Base-by-base conservation (phyloP, 2,888 invertebrate species). In the Cheilosia variabilis region DNA sequence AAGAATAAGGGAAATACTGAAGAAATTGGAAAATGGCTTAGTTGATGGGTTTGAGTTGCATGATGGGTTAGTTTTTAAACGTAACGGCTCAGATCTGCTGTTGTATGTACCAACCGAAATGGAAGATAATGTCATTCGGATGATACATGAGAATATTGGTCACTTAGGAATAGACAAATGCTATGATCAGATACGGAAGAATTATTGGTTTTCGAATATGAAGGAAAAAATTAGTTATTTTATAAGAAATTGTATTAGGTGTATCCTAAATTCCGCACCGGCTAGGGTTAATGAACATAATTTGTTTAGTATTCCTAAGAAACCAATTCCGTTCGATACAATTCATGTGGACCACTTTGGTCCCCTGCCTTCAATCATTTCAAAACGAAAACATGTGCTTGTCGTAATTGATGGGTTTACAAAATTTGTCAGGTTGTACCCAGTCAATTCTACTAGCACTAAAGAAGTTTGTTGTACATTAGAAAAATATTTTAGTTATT, bases 21-120 rank as follows among this genome's bases (percentile, higher is more conserved):
- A 5, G 24, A 45, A 62, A 45, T 45, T 62, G 27, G 60, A 45
- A n/a, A 45, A 27, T 17, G 6, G n/a, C n/a, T n/a, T 15, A 24
- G 41, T 66, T 24, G 53, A 66, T 37, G 66, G 66, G n/a, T 63
- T 63, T 63, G 63, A 63, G 34, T 31, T 63, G n/a, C 47, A 63
- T 34, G 63, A 47, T n/a, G 47, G 47, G 1, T 17, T 50, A 2
- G 63, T 47, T 34, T 65, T 65, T 19, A 52, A 22, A 34, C 37
- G 22, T 15, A n/a, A 24, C 3, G 37, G 27, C 22, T 50, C 65
- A 22, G 37, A 68, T 55, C 41, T 43, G 13, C 27, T 45, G 19
- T 57, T 69, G n/a, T 45, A 57, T 15, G 57, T 69, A 17, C 68
- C 68, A 24, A 37, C 5, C 10, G 50, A 60, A 24, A 72, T 72